These are phyloP conservation scores for Peucedramus taeniatus DNA, from an alignment of 2,113 vertebrate species.

Conservation along the genomic window DNA sequence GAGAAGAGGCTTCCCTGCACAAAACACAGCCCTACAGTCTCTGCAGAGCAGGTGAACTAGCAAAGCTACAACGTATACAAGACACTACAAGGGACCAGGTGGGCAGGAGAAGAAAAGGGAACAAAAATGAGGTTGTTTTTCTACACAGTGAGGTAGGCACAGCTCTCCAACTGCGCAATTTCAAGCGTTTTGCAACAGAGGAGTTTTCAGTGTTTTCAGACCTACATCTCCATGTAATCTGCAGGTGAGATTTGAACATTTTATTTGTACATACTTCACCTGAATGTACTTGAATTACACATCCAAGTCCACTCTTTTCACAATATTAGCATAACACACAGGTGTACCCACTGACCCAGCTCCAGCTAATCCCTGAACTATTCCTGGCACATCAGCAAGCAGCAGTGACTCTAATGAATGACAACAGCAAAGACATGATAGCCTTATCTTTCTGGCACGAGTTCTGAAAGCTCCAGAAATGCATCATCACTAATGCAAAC, in stretches of 20 bases:
- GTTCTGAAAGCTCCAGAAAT: neutral
- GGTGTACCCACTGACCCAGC: neutral
- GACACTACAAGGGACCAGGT: neutral
- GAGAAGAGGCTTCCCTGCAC: neutral
- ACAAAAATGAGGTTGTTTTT: neutral
- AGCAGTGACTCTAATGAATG: neutral
- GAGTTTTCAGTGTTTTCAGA: neutral
- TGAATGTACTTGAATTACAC: neutral
- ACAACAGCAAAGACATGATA: neutral
- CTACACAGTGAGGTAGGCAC: neutral
- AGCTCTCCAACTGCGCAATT: neutral
- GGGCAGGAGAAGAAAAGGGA: neutral
- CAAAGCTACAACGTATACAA: neutral
- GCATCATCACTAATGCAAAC: constrained; percentile 3
- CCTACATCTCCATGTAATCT: neutral
- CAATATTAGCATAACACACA: neutral
- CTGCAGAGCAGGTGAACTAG: neutral
- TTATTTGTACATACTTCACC: neutral
- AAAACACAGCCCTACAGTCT: neutral
- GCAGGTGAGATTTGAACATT: neutral
- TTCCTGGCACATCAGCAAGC: neutral
- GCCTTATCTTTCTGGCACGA: constrained; percentile 29
- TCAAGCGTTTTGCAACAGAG: neutral
- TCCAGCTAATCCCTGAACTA: neutral
- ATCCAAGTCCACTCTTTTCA: neutral